These are phyloP conservation scores for Acyrthosiphon pisum DNA, from an alignment of 1,140 invertebrate species.

Conservation along the genomic window DNA sequence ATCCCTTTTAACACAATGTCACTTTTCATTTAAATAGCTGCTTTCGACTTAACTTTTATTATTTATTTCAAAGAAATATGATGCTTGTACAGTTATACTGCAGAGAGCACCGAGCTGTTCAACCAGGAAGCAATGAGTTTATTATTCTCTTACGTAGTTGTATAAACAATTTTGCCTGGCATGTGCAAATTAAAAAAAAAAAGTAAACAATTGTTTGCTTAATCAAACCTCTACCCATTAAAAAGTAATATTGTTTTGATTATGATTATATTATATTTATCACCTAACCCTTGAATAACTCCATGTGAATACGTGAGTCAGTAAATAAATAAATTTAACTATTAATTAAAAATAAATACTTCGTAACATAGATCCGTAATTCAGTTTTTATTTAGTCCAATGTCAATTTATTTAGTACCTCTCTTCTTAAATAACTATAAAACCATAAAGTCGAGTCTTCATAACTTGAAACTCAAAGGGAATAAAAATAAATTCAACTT, in stretches of 20 bases:
- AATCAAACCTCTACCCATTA: conserved; percentile 42
- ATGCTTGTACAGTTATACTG: not conserved
- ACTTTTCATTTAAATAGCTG: not conserved
- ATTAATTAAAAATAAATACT: conserved; percentile 6
- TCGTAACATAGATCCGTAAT: not conserved
- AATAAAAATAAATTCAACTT: too few species aligned
- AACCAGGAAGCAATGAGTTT: conserved; percentile 50
- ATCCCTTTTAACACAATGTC: not conserved
- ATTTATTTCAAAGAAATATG: conserved; percentile 1
- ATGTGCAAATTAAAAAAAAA: conserved; percentile 31
- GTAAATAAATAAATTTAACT: conserved; percentile 2
- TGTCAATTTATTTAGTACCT: not conserved
- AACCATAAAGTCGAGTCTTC: too few species aligned
- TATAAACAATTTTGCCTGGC: conserved; percentile 44
- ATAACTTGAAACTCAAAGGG: too few species aligned
- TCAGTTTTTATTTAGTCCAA: not conserved
- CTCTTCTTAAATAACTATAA: not conserved
- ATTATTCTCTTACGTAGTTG: conserved; percentile 46
- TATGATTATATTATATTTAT: conserved; percentile 48
- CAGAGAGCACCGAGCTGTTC: conserved; percentile 10
- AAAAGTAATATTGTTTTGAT: conserved; percentile 52
- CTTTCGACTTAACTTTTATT: not conserved
- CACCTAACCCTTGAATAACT: conserved; percentile 35
- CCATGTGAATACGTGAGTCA: not conserved
- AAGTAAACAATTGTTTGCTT: conserved; percentile 49